Evolutionary conservation across 2,113 vertebrate species (phyloP).

Genomic region (Scolopax mira): DNA sequence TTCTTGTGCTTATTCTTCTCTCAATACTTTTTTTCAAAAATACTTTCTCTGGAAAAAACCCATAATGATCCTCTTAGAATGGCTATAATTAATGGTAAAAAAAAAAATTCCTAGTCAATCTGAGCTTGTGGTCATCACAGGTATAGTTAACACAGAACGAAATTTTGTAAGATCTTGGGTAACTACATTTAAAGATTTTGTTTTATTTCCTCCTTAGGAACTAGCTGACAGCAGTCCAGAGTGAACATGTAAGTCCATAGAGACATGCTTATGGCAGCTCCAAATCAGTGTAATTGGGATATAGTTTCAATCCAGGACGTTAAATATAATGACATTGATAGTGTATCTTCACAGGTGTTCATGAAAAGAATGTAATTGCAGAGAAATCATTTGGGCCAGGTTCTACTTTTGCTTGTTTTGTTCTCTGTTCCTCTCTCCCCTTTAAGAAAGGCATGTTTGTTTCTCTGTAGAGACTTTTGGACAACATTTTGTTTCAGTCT

Average conservation of each 20-base stretch:
- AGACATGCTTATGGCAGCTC: background rate
- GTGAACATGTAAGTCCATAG: background rate
- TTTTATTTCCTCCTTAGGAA: background rate
- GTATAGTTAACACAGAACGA: background rate
- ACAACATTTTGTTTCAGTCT: background rate
- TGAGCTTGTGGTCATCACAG: background rate
- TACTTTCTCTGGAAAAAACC: background rate
- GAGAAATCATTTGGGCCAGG: background rate
- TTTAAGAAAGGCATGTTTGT: background rate
- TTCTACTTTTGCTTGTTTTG: background rate
- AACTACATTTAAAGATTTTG: background rate
- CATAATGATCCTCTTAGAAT: background rate
- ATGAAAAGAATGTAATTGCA: background rate
- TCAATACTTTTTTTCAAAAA: background rate
- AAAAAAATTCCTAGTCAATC: background rate
- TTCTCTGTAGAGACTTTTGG: background rate
- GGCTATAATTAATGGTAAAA: background rate
- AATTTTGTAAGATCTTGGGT: background rate
- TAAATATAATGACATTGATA: background rate
- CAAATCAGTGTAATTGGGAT: background rate
- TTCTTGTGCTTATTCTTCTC: background rate
- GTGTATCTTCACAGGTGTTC: background rate
- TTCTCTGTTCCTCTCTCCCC: background rate
- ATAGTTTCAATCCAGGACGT: background rate
- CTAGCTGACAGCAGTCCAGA: background rate